Conservation (phyloP, 2,113 vertebrate species). For the Ornithorhynchus anatinus region DNA sequence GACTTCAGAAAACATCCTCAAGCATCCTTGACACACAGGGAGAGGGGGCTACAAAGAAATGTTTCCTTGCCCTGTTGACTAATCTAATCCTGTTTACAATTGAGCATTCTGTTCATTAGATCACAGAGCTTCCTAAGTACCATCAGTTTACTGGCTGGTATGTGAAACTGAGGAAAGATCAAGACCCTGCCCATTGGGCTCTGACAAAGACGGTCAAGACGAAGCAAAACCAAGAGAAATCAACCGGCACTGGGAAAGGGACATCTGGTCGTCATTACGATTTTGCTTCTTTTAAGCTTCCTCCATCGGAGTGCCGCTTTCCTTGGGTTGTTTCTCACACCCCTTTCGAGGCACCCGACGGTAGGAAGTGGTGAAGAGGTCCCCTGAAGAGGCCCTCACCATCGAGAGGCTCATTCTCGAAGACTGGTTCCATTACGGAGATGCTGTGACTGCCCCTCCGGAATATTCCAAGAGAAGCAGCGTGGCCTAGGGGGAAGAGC, state of each 20-base stretch:
- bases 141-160: conserved; percentile 7
- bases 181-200: not conserved
- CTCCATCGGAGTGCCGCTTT: not conserved
- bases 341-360: not conserved
- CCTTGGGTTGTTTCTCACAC: not conserved
- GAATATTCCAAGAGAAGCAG: too few species aligned
- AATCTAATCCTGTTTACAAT: not conserved
- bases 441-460: too few species aligned
- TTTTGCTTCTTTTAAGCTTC: not conserved
- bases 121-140: not conserved
- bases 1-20: not conserved
- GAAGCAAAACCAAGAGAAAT: not conserved
- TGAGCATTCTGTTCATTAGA: not conserved
- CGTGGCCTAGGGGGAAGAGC: too few species aligned
- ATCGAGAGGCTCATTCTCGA: not conserved
- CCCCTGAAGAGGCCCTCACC: not conserved
- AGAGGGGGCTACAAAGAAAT: not conserved
- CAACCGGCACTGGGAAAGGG: not conserved
- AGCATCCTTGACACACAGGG: not conserved
- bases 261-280: not conserved
- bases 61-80: not conserved
- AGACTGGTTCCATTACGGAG: too few species aligned
- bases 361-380: not conserved
- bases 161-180: not conserved
- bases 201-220: not conserved